Evolutionary conservation across 2,797 vertebrate genomes (phyloP), one percentile per base, ranked within the genome.

Genomic region (Parambassis ranga): DNA sequence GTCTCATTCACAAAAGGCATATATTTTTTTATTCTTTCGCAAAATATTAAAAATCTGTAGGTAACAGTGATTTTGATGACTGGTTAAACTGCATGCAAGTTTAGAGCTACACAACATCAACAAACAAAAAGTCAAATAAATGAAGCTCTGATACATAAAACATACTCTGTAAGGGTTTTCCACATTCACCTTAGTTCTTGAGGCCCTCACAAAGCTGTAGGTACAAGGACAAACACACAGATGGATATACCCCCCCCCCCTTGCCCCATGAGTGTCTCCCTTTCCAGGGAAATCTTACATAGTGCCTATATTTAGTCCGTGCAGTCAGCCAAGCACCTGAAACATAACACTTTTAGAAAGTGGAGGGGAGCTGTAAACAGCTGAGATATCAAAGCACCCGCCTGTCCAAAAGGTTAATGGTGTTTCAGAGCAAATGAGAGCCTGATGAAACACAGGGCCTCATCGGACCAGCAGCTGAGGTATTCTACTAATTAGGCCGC

Each of bases 301-400:
- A 7, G 77, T 30, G 53, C 13, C 84, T 90, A 90, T 87, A 85
- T 91, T 90, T 91, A 90, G 85, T 48, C 35, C 0, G 1, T n/a
- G 41, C 23, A 47, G 71, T 31, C 71, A 33, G 71, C 85, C 82
- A 73, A 84, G 70, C 68, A 75, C 82, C 84, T 87, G 84, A 82
- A 89, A 87, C 59, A 46, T 67, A 85, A 89, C 43, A 49, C 87
- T 80, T 75, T 74, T 27, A 64, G 67, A 85, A 78, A 79, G 73
- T 36, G 19, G 65, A 44, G 10, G 49, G 22, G 47, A 63, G 77
- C 75, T 69, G 76, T 81, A 82, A 87, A 87, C 83, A 83, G 79
- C 81, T 84, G 81, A 75, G 81, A 77, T 84, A 80, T 86, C 83
- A 78, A 82, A 85, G 83, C 71, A 33, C 39, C 62, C 26, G 75